These are phyloP conservation scores for Polypedilum pembai DNA, from an alignment of 1,140 invertebrate genomes.

Conservation along the genomic window DNA sequence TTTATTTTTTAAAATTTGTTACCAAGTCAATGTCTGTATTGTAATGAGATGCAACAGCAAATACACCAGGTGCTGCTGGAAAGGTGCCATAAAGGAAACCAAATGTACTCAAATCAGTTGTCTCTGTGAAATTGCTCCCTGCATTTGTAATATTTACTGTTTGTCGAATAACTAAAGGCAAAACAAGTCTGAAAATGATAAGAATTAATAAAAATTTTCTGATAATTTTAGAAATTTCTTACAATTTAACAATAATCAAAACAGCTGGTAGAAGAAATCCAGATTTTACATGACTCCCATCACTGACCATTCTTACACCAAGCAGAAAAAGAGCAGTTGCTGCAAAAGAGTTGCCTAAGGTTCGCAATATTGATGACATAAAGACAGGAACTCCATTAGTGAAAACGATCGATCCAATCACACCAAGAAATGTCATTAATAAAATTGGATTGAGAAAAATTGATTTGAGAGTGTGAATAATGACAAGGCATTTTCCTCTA, in stretches of 20 bases:
- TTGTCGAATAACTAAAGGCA: slow-evolving; percentile 83
- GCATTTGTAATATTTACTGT: slow-evolving; percentile 66
- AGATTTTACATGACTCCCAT: slow-evolving; percentile 63
- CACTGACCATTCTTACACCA: slow-evolving; percentile 88
- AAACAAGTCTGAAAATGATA: slow-evolving; percentile 55
- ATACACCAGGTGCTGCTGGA: slow-evolving; percentile 88
- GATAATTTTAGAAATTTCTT: slow-evolving; percentile 41
- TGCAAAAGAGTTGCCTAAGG: slow-evolving; percentile 81
- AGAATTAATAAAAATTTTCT: too few relatives aligned
- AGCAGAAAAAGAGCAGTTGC: slow-evolving; percentile 84
- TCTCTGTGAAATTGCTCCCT: slow-evolving; percentile 61
- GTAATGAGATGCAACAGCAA: slow-evolving; percentile 88
- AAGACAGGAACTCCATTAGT: slow-evolving; percentile 66
- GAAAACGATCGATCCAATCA: slow-evolving; percentile 78
- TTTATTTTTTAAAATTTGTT: slow-evolving; percentile 34
- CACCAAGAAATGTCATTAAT: slow-evolving; percentile 86
- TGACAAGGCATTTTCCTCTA: slow-evolving; percentile 42
- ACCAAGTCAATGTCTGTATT: slow-evolving; percentile 78
- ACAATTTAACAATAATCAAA: slow-evolving; percentile 83
- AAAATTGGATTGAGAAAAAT: slow-evolving; percentile 84
- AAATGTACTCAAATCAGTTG: slow-evolving; percentile 76
- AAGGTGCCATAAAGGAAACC: slow-evolving; percentile 95
- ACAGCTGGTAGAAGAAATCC: slow-evolving; percentile 75
- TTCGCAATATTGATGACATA: slow-evolving; percentile 66
- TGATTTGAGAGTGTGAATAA: slow-evolving; percentile 51